These are phyloP conservation scores for Diprion similis DNA, from an alignment of 1,140 invertebrate genomes.

Conservation along the genomic window DNA sequence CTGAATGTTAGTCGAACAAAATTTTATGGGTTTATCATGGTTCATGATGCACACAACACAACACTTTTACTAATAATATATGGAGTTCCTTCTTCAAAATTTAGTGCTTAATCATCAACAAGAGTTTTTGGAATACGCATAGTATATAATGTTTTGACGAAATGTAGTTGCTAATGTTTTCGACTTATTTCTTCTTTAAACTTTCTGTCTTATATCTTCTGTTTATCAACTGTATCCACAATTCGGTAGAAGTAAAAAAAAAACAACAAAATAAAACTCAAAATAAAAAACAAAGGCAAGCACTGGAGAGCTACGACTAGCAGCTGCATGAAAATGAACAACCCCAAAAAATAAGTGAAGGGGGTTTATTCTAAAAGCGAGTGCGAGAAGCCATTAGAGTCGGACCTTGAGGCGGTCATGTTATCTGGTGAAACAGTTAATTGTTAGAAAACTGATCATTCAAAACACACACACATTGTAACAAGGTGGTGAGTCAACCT, in stretches of 20 bases:
- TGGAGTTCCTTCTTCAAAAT: background rate
- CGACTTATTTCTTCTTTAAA: background rate
- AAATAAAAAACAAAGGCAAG: conserved; percentile 14
- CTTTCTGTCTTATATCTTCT: conserved; percentile 12
- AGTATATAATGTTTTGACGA: conserved; percentile 4
- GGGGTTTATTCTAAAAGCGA: conserved; percentile 30
- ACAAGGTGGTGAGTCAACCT: background rate
- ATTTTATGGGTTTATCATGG: conserved; percentile 12
- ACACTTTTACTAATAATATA: conserved; percentile 27
- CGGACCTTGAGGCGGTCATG: conserved; percentile 44
- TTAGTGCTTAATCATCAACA: conserved; percentile 12
- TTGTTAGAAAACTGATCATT: conserved; percentile 32
- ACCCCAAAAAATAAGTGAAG: background rate
- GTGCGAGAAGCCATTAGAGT: conserved; percentile 37
- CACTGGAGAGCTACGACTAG: conserved; percentile 17
- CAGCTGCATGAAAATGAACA: conserved; percentile 35
- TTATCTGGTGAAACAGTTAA: conserved; percentile 50
- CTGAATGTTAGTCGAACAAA: conserved; percentile 20
- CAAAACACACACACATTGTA: background rate
- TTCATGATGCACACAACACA: conserved; percentile 14
- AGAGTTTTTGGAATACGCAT: conserved; percentile 19
- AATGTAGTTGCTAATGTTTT: background rate
- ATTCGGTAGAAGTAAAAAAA: conserved; percentile 14
- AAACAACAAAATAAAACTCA: background rate
- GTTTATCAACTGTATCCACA: conserved; percentile 16